Evolutionary conservation across 2,797 vertebrate species (phyloP).

Genomic region (Falco peregrinus): DNA sequence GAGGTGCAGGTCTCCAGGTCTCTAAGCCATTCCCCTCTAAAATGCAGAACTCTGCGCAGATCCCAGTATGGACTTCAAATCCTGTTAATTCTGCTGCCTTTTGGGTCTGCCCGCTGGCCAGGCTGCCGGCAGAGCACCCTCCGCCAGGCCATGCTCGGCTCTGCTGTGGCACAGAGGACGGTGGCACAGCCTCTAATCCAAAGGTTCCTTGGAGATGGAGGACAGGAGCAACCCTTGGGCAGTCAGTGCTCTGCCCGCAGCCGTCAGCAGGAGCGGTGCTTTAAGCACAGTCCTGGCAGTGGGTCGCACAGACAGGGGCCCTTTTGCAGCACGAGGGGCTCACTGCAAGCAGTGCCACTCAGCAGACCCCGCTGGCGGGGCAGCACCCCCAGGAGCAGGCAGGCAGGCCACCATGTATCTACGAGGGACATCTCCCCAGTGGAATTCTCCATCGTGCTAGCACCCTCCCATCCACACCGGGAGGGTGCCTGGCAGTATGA

Average conservation of each 20-base stretch:
- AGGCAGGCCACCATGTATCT: neutral
- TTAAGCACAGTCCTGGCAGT: neutral
- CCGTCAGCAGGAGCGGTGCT: neutral
- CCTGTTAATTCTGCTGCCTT: neutral
- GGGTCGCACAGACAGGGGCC: neutral
- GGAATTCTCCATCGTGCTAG: neutral
- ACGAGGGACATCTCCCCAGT: fast-evolving
- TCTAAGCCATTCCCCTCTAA: fast-evolving
- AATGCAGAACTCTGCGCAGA: fast-evolving
- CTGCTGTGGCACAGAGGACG: neutral
- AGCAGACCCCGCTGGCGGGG: neutral
- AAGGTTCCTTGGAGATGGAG: neutral
- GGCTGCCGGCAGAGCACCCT: neutral
- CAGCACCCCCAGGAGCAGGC: neutral
- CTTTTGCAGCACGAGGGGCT: neutral
- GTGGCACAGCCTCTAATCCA: neutral
- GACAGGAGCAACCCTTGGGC: neutral
- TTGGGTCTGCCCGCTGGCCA: neutral
- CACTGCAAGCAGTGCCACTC: fast-evolving
- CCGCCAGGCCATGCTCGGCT: neutral
- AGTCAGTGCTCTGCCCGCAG: neutral
- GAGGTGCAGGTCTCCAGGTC: neutral
- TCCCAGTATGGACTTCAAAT: fast-evolving
- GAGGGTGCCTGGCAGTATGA: neutral
- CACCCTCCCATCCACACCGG: neutral